Conservation (phyloP, 2,113 vertebrate species). For the Okapia johnstoni region DNA sequence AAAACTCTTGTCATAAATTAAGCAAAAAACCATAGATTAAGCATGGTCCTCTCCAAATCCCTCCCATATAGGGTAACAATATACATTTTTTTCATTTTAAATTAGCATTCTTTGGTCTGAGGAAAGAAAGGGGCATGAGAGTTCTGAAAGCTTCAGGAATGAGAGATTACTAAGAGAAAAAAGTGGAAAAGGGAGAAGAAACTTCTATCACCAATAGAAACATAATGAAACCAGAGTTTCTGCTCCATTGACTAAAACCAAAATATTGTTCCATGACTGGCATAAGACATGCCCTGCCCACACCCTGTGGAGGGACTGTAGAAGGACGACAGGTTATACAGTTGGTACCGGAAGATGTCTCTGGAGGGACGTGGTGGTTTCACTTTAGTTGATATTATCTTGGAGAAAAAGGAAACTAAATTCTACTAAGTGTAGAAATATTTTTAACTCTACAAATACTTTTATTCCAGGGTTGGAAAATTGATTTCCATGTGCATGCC, state of each 20-base stretch:
- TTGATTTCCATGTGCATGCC: neutral
- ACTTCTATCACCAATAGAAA: neutral
- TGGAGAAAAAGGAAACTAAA: neutral
- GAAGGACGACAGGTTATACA: accelerated
- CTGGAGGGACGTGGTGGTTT: neutral
- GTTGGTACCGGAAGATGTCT: neutral
- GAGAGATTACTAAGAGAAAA: neutral
- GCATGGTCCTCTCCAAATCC: neutral
- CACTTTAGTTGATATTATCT: neutral
- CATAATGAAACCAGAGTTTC: neutral
- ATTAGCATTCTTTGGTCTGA: neutral
- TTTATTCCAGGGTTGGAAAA: neutral
- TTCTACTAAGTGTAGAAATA: neutral
- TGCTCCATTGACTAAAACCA: neutral
- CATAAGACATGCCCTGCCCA: neutral
- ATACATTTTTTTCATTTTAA: neutral
- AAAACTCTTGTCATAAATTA: neutral
- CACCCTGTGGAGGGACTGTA: accelerated
- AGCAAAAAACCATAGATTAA: neutral
- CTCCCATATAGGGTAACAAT: neutral
- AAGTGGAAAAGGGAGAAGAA: neutral
- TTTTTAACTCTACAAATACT: neutral
- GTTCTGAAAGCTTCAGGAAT: neutral
- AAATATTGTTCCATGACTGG: neutral
- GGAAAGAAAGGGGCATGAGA: neutral